These are phyloP conservation scores for Colostygia pectinataria DNA, from an alignment of 2,888 invertebrate genomes.

Conservation along the genomic window DNA sequence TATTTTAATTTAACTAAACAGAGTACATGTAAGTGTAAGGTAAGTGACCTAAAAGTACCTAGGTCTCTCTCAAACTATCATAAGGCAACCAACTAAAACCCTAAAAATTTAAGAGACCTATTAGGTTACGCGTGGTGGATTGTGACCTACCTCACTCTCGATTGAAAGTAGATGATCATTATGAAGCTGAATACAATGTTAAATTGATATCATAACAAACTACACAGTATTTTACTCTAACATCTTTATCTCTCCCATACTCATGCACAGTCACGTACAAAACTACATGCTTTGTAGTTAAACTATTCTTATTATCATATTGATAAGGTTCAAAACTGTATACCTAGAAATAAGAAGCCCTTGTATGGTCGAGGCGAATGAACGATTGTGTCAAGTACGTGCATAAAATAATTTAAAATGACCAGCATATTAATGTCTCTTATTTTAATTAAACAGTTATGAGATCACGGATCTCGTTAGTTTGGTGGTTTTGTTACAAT, in stretches of 20 bases:
- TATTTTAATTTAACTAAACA: too few species aligned
- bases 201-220: conserved; percentile 40
- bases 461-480: conserved; percentile 21
- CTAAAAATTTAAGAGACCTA: too few species aligned
- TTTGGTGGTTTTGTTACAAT: conserved; percentile 45
- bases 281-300: conserved; percentile 22
- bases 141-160: too few species aligned
- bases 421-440: conserved; percentile 37
- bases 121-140: too few species aligned
- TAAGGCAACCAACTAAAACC: too few species aligned
- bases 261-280: conserved; percentile 47
- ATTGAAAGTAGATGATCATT: too few species aligned
- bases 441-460: conserved; percentile 31
- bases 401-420: conserved; percentile 51
- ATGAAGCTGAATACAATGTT: conserved; percentile 14
- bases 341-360: conserved; percentile 36
- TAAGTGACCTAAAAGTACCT: too few species aligned
- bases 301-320: conserved; percentile 13
- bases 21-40: too few species aligned
- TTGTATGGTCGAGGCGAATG: conserved; percentile 54
- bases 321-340: conserved; percentile 21
- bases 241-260: conserved; percentile 44
- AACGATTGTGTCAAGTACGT: conserved; percentile 65
- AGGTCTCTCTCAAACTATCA: too few species aligned
- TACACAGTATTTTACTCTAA: conserved; percentile 42